Percentiles rank a stretch among this genome's conserved stretches.
phyloP scores from a whole-genome alignment of 1,140 invertebrate species.

The Cephus cinctus region DNA sequence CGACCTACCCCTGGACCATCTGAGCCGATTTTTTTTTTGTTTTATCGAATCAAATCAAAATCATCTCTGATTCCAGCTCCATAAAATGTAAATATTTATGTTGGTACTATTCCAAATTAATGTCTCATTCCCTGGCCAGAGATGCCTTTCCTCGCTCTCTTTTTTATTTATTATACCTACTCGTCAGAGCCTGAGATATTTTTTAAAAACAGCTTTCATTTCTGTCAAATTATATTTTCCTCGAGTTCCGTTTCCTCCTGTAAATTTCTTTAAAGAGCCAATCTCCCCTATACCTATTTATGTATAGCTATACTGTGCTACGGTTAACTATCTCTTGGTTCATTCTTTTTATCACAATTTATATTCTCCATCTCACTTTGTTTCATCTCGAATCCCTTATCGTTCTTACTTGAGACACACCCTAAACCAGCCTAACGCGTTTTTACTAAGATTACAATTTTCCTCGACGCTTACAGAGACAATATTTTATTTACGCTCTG shows the following conservation, averaged over 20 bases:
- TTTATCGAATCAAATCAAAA: slow-evolving; percentile 21
- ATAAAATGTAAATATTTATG: too few relatives aligned
- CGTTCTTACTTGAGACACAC: too few relatives aligned
- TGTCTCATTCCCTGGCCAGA: slow-evolving; percentile 15
- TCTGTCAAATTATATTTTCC: neutral
- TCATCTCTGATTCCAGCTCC: slow-evolving; percentile 19
- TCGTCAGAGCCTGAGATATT: too few relatives aligned
- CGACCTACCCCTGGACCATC: neutral
- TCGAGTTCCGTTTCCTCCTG: slow-evolving; percentile 9
- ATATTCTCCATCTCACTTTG: neutral
- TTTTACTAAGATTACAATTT: slow-evolving; percentile 32
- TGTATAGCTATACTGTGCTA: neutral
- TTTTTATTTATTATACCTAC: neutral
- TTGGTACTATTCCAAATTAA: slow-evolving; percentile 22
- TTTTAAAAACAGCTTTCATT: neutral
- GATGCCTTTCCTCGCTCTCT: neutral
- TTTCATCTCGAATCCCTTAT: too few relatives aligned
- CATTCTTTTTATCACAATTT: neutral
- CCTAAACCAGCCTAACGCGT: too few relatives aligned
- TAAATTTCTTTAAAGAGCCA: slow-evolving; percentile 37
- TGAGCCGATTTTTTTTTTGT: too few relatives aligned
- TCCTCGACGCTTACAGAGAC: slow-evolving; percentile 11
- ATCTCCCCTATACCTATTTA: slow-evolving; percentile 27
- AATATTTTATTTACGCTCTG: neutral
- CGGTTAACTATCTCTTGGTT: slow-evolving; percentile 17